Percentiles rank a stretch among this genome's conserved stretches.
phyloP scores from a whole-genome alignment of 1,140 invertebrate species.

The Aphelinus certus region DNA sequence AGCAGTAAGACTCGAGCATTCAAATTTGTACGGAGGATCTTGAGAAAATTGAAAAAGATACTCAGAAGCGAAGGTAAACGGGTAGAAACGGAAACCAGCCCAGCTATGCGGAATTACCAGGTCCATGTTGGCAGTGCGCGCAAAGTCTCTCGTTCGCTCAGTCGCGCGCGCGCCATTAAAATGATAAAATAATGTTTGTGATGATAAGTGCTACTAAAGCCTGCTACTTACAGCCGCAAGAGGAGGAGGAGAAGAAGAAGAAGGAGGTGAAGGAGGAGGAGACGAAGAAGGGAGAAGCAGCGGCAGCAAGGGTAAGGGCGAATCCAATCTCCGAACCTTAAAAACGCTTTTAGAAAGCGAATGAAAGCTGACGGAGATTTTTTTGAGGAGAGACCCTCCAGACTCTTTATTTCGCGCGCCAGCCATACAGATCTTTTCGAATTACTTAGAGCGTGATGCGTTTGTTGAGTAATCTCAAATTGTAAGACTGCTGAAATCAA shows the following conservation, averaged over 20 bases:
- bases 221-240: conserved; percentile 46
- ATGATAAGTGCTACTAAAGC: conserved; percentile 61
- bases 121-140: not conserved
- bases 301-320: not conserved
- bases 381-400: not conserved
- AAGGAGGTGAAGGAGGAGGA: not conserved
- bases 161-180: conserved; percentile 53
- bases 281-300: not conserved
- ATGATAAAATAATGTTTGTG: conserved; percentile 65
- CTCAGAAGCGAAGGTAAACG: too few species aligned
- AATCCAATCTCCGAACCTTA: conserved; percentile 30
- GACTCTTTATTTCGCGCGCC: too few species aligned
- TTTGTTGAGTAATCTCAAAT: too few species aligned
- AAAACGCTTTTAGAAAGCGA: conserved; percentile 31
- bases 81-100: not conserved
- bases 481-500: too few species aligned
- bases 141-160: conserved; percentile 10
- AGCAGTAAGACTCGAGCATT: too few species aligned
- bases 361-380: conserved; percentile 8
- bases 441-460: too few species aligned
- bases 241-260: not conserved
- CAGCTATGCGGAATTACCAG: conserved; percentile 3
- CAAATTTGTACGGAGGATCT: too few species aligned
- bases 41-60: too few species aligned
- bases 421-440: too few species aligned